Base-by-base conservation (phyloP, 2,113 vertebrate species). In the Ailurus styani region DNA sequence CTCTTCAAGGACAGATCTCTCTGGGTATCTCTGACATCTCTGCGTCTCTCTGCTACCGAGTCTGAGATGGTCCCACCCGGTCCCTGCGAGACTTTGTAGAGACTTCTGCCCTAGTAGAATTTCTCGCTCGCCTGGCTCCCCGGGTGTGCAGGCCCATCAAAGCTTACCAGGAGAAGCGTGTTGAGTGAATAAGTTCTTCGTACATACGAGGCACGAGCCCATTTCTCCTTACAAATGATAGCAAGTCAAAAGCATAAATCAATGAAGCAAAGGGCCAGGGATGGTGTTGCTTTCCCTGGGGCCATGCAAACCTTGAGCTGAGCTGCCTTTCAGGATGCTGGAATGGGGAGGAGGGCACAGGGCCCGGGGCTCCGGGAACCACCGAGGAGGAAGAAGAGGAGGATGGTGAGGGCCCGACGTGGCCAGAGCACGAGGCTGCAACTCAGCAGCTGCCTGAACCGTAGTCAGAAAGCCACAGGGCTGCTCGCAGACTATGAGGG, bases 401-500 rank as follows among this genome's bases (percentile, higher is more conserved):
- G 12, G 52, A 70, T 12, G 25, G 6, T 10, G 23, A 57, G 3
- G 1, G 0, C 7, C 50, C 55, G 23, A 9, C 23, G 1, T 25
- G 55, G 21, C 23, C 14, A 34, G 23, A 29, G 8, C 2, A 1
- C 3, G 4, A 45, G 21, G 68, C 52, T 11, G 6, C 29, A 23
- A 54, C 20, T 47, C 54, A 57, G 27, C 54, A 57, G 27, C 66
- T 37, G 29, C 68, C 50, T 47, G 0, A 60, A 78, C 3, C 12
- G 66, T 50, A 77, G 47, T 15, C 18, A 23, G 11, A 54, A 77
- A 75, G 34, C 75, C 7, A 0, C 25, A 31, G 12, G 10, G 10
- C 29, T 31, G n/a, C 14, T 23, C 7, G 14, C n/a, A n/a, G 40
- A 4, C 1, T 37, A 17, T 5, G 5, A 0, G 1, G 3, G 6